Evolutionary conservation across 2,797 vertebrate genomes (phyloP).

Genomic region (Aphelocoma californica): DNA sequence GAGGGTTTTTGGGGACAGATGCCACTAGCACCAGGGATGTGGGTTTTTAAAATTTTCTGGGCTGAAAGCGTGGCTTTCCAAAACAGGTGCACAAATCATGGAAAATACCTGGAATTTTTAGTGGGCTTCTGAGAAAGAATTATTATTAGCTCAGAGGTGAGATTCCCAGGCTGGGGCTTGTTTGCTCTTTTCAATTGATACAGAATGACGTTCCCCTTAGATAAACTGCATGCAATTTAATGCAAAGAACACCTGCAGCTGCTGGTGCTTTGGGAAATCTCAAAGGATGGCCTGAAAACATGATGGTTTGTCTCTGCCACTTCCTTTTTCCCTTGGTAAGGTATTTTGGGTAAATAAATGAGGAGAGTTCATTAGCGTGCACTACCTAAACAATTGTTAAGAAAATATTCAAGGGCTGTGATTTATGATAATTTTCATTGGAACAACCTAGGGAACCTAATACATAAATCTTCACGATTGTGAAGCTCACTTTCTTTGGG

Average conservation of each 20-base stretch:
- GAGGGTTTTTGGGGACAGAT: neutral
- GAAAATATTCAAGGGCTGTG: neutral
- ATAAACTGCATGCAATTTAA: neutral
- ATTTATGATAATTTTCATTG: neutral
- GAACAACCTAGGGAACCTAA: neutral
- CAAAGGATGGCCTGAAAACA: neutral
- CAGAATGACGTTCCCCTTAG: neutral
- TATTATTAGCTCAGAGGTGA: neutral
- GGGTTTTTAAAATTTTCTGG: neutral
- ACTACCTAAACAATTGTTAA: neutral
- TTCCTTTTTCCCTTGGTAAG: neutral
- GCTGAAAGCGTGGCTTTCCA: neutral
- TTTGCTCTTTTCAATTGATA: neutral
- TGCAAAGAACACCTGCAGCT: neutral
- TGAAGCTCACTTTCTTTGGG: neutral
- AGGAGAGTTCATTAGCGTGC: neutral
- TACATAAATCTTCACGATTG: neutral
- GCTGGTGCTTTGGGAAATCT: neutral
- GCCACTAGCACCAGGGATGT: neutral
- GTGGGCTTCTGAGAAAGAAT: neutral
- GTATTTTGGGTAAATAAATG: conserved; percentile 3
- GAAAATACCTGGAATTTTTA: neutral
- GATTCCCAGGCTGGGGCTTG: neutral
- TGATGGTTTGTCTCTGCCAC: neutral
- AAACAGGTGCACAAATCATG: neutral